Evolutionary conservation across 2,888 invertebrate species (phyloP), one percentile per base, ranked within the genome.

Genomic region (Pogonocherus hispidulus): DNA sequence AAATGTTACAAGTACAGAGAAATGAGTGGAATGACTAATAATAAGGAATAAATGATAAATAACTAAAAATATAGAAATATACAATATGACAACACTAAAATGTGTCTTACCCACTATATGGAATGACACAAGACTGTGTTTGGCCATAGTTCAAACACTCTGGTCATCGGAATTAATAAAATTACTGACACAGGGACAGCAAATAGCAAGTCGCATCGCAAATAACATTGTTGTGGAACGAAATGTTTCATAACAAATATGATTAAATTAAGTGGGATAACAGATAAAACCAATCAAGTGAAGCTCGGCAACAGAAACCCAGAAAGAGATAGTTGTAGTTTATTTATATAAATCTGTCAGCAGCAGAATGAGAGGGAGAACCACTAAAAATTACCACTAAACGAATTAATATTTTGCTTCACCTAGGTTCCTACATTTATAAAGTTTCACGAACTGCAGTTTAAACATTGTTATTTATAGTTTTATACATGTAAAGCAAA

Each of bases 41-140:
- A 47, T 44, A 22, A 14, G 8, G 6, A 20, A 35, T 16, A 9
- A 23, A 44, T 22, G n/a, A n/a, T n/a, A n/a, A n/a, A n/a, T n/a
- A n/a, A n/a, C n/a, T n/a, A n/a, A n/a, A n/a, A n/a, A n/a, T n/a
- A n/a, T n/a, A n/a, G n/a, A n/a, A n/a, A n/a, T n/a, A n/a, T n/a
- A n/a, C n/a, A n/a, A n/a, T n/a, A n/a, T n/a, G n/a, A n/a, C n/a
- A n/a, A n/a, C n/a, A n/a, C n/a, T n/a, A n/a, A 35, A 55, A 9
- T 37, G 18, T 16, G 9, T 19, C 69, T 70, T 75, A 79, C 79
- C 77, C 11, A 78, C 55, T 51, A 78, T 75, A 55, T 79, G 78
- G 54, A 79, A 78, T 3, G 79, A 79, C 16, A 75, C 14, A 41
- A 76, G 55, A 22, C 73, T 63, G 57, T 76, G 63, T 57, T 74